Conservation (phyloP, 2,888 invertebrate species). For the Liodrosophila aerea region DNA sequence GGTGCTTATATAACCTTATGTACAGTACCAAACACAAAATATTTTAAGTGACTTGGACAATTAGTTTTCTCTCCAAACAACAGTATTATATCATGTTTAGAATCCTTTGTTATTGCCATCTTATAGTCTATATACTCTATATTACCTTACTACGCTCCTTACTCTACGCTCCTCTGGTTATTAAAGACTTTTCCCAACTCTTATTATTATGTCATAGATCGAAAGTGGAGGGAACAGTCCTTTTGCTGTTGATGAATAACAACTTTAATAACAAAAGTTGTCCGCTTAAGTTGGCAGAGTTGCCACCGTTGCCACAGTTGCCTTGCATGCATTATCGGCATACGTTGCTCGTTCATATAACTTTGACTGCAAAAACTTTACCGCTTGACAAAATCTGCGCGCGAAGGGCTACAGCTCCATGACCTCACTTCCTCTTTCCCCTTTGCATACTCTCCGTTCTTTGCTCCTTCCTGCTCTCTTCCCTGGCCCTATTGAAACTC, state of each 20-base stretch:
- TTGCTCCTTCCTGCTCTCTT: background rate
- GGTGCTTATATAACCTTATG: no score
- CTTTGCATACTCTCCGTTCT: no score
- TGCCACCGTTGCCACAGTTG: conserved; percentile 8
- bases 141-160: no score
- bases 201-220: background rate
- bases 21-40: no score
- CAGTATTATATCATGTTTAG: no score
- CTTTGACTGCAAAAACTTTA: conserved; percentile 59
- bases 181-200: conserved; percentile 1
- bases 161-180: no score
- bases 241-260: conserved; percentile 33
- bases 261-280: conserved; percentile 59
- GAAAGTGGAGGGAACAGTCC: no score
- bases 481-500: conserved; percentile 11
- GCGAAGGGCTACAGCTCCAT: background rate
- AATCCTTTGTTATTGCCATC: no score
- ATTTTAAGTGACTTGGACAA: no score
- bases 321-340: conserved; percentile 69
- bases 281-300: conserved; percentile 7
- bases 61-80: no score
- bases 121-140: no score
- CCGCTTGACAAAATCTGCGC: conserved; percentile 65
- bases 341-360: conserved; percentile 62
- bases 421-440: background rate